Evolutionary conservation across 2,888 invertebrate genomes (phyloP).

Genomic region (Mesoligia furuncula): DNA sequence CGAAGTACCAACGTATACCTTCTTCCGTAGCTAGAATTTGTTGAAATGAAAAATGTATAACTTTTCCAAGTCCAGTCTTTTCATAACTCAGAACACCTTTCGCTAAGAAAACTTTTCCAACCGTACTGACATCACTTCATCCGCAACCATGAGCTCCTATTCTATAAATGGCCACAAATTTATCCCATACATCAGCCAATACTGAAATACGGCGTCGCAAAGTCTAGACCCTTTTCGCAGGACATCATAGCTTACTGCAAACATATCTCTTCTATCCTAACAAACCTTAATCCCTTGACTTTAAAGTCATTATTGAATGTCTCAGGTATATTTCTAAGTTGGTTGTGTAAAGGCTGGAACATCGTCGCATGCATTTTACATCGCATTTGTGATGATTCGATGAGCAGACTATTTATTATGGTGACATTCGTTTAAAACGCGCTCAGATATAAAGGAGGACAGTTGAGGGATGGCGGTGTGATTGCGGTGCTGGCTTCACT

Average conservation of each 20-base stretch:
- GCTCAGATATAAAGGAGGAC: slow-evolving; percentile 53
- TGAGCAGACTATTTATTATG: slow-evolving; percentile 76
- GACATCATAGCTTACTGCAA: slow-evolving; percentile 52
- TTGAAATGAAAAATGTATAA: slow-evolving; percentile 28
- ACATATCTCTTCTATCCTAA: not conserved
- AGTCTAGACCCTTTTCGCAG: slow-evolving; percentile 65
- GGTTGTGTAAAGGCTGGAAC: slow-evolving; percentile 71
- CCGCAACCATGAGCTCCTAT: slow-evolving; percentile 28
- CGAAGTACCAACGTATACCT: not conserved
- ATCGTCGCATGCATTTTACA: slow-evolving; percentile 79
- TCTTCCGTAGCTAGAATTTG: not conserved
- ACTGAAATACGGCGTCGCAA: slow-evolving; percentile 58
- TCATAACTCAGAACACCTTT: slow-evolving; percentile 40
- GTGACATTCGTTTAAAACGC: slow-evolving; percentile 74
- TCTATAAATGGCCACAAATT: slow-evolving; percentile 57
- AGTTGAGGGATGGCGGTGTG: slow-evolving; percentile 34
- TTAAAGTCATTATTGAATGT: slow-evolving; percentile 37
- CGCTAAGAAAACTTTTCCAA: slow-evolving; percentile 40
- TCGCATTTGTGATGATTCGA: slow-evolving; percentile 77
- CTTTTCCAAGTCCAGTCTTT: slow-evolving; percentile 20
- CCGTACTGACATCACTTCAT: slow-evolving; percentile 29
- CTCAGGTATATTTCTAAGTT: slow-evolving; percentile 25
- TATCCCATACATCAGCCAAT: slow-evolving; percentile 60
- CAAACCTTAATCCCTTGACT: slow-evolving; percentile 19
- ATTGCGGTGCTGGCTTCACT: slow-evolving; percentile 17